Base-by-base conservation (phyloP, 2,797 vertebrate species). In the Peromyscus aztecus region DNA sequence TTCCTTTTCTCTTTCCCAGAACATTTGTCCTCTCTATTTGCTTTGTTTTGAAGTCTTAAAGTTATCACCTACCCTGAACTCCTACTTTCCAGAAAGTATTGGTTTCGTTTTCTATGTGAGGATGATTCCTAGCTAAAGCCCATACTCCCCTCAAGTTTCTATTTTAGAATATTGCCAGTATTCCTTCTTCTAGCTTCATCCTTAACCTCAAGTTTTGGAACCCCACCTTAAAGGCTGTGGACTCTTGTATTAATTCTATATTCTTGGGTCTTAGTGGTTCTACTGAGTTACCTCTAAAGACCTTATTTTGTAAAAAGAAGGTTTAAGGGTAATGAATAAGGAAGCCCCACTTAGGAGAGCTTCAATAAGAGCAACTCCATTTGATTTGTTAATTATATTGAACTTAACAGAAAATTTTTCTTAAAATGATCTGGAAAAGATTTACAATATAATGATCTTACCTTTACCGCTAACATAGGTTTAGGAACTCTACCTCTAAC, bases 351-450 rank as follows among this genome's bases (percentile, higher is more conserved):
- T 82, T 85, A 77, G 0, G 12, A 96, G 7, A 84, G 4, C 7
- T 96, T 90, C 71, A 91, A 89, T 19, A 24, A 96, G 13, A 95
- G 9, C 0, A 75, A 5, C 19, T 94, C 19, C 9, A 49, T 78
- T 85, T 75, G 80, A 55, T 71, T 4, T 61, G 4, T 73, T 52
- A 73, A 89, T 89, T 65, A 61, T 81, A 77, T 19, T 87, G 55
- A 65, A n/a, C 93, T 95, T 92, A 46, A 93, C 4, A 85, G 59
- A 91, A 88, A 93, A 57, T 71, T 91, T 92, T 27, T 89, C 90
- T 96, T 82, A 73, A 94, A 93, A 89, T 1, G 67, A 27, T 82
- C 34, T 90, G 21, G 31, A 93, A 90, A 91, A 76, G 1, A 82
- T 84, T 73, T 86, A 24, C 80, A 94, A 89, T 96, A 34, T 43